These are phyloP conservation scores for Butorides virescens DNA, from an alignment of 2,113 vertebrate species.

Conservation along the genomic window DNA sequence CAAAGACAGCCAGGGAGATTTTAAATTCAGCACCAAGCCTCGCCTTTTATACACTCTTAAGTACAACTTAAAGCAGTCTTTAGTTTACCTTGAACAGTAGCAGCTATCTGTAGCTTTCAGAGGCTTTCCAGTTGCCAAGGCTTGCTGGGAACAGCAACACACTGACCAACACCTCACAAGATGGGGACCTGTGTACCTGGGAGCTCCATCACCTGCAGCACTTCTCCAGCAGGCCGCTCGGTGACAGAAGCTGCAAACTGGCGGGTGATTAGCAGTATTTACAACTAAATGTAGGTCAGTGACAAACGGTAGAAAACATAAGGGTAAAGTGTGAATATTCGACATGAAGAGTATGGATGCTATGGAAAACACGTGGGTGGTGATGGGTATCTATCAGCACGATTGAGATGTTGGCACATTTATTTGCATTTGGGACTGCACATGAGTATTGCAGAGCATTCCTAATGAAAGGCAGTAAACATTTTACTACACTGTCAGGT, in stretches of 20 bases:
- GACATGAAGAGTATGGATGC: not conserved
- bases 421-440: not conserved
- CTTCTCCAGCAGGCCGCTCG: not conserved
- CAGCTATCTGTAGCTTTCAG: not conserved
- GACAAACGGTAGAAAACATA: not conserved
- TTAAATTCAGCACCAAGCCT: not conserved
- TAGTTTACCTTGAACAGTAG: not conserved
- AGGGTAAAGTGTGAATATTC: not conserved
- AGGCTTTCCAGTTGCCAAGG: not conserved
- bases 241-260: not conserved
- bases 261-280: not conserved
- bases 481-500: not conserved
- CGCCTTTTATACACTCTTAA: not conserved
- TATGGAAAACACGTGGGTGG: not conserved
- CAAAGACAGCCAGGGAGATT: not conserved
- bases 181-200: fast-evolving
- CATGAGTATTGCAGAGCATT: not conserved
- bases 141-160: not conserved
- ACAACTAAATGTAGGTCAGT: not conserved
- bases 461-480: conserved; percentile 22
- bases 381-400: not conserved
- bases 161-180: not conserved
- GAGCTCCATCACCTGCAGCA: not conserved
- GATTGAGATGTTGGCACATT: not conserved
- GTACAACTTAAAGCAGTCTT: not conserved